Conservation (phyloP, 2,888 invertebrate genomes). For the Liodrosophila aerea region DNA sequence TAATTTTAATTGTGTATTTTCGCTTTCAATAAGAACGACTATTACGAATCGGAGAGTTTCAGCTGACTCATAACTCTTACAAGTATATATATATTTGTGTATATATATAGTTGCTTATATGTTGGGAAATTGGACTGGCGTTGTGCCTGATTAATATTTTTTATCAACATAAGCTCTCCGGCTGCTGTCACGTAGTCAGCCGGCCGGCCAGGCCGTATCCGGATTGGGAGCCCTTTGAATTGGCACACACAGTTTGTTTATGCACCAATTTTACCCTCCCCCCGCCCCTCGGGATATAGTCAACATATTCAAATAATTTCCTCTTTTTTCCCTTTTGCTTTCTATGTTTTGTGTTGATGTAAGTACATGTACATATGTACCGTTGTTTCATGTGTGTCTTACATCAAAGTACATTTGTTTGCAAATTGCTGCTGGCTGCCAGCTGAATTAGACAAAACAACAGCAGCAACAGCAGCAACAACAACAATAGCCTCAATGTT, state of each 20-base stretch:
- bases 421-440: conserved; percentile 48
- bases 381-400: conserved; percentile 52
- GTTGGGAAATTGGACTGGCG: too few species aligned
- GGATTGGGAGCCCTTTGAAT: conserved; percentile 30
- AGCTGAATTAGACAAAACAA: conserved; percentile 50
- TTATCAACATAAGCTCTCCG: too few species aligned
- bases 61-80: conserved; percentile 30
- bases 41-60: conserved; percentile 14
- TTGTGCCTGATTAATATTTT: too few species aligned
- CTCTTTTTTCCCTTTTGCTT: neutral
- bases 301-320: conserved; percentile 13
- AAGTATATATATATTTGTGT: too few species aligned
- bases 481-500: conserved; percentile 37
- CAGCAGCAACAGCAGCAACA: conserved; percentile 23
- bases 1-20: conserved; percentile 52
- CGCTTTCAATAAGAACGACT: conserved; percentile 29
- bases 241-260: conserved; percentile 38
- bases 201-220: neutral
- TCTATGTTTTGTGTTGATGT: conserved; percentile 28
- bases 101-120: too few species aligned
- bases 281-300: neutral
- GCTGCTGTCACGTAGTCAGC: too few species aligned
- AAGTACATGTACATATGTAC: conserved; percentile 41
- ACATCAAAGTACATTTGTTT: conserved; percentile 75
- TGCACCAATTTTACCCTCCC: neutral